A percentile compares a stretch with the other conserved stretches of the same genome.
phyloP scores from a whole-genome alignment of 2,113 vertebrate species.

The Podarcis muralis region DNA sequence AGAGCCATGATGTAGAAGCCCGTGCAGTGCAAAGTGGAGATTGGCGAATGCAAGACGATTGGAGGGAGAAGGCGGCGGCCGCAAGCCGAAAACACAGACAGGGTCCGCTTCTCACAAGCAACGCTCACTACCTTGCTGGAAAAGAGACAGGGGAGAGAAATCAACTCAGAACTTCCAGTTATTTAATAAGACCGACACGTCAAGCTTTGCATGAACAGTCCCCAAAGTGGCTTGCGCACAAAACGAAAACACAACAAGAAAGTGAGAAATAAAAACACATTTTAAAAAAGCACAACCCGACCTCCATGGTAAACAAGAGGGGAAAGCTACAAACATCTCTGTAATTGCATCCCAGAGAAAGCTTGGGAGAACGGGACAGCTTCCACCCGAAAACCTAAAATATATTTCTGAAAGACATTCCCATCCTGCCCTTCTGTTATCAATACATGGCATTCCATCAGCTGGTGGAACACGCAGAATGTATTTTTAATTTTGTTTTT shows the following conservation, averaged over 20 bases:
- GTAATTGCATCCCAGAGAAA: neutral
- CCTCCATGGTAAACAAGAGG: neutral
- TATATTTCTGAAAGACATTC: neutral
- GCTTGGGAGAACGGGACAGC: neutral
- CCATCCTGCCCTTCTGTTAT: too few relatives aligned
- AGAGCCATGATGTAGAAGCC: constrained; percentile 92
- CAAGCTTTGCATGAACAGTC: neutral
- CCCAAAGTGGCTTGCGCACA: too few relatives aligned
- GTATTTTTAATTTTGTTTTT: neutral
- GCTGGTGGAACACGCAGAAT: neutral
- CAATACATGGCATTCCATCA: neutral
- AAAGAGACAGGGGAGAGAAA: neutral
- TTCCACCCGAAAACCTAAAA: too few relatives aligned
- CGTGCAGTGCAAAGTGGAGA: constrained; percentile 91
- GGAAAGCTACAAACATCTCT: neutral
- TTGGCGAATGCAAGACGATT: constrained; percentile 86
- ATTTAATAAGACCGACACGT: neutral
- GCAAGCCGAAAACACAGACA: constrained; percentile 92
- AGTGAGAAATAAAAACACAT: neutral
- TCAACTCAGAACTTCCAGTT: neutral
- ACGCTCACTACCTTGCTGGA: constrained; percentile 89
- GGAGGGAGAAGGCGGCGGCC: constrained; percentile 93
- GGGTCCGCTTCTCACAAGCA: constrained; percentile 89
- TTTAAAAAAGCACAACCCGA: too few relatives aligned
- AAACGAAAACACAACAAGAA: neutral